These are phyloP conservation scores for Ptychadena robeensis DNA, from an alignment of 2,797 vertebrate genomes.

Conservation along the genomic window DNA sequence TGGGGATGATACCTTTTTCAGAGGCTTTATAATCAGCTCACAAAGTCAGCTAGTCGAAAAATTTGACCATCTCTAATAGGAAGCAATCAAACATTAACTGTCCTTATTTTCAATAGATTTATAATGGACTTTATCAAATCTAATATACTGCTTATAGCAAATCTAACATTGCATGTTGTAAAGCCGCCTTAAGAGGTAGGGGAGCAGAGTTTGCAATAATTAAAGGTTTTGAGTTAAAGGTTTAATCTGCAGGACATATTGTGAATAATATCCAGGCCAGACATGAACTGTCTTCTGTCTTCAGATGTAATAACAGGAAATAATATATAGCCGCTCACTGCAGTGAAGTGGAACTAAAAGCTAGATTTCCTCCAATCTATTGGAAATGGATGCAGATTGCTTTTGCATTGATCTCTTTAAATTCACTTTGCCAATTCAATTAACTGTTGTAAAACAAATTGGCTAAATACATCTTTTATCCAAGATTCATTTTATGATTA, in stretches of 20 bases:
- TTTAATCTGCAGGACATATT: background rate
- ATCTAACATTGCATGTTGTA: too few relatives aligned
- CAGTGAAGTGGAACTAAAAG: slow-evolving; percentile 44
- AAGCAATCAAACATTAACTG: too few relatives aligned
- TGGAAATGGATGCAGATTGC: slow-evolving; percentile 48
- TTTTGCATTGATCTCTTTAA: slow-evolving; percentile 50
- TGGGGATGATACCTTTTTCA: too few relatives aligned
- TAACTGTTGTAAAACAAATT: slow-evolving; percentile 48
- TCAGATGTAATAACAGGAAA: slow-evolving; percentile 21
- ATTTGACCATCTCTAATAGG: too few relatives aligned
- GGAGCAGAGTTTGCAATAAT: too few relatives aligned
- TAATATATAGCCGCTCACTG: slow-evolving; percentile 22
- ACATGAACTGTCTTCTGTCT: slow-evolving; percentile 12
- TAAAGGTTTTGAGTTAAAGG: too few relatives aligned
- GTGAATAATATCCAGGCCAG: background rate
- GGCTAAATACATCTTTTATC: slow-evolving; percentile 51
- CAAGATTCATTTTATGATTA: slow-evolving; percentile 47
- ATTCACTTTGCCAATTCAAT: slow-evolving; percentile 49
- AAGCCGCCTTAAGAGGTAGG: too few relatives aligned
- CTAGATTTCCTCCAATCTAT: slow-evolving; percentile 48
- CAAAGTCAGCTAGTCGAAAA: too few relatives aligned
- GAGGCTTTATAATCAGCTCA: too few relatives aligned
- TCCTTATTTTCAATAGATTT: too few relatives aligned
- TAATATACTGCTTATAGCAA: too few relatives aligned
- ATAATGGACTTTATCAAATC: too few relatives aligned